phyloP scores from a whole-genome alignment of 2,888 invertebrate species.

The Nemoura dubitans region DNA sequence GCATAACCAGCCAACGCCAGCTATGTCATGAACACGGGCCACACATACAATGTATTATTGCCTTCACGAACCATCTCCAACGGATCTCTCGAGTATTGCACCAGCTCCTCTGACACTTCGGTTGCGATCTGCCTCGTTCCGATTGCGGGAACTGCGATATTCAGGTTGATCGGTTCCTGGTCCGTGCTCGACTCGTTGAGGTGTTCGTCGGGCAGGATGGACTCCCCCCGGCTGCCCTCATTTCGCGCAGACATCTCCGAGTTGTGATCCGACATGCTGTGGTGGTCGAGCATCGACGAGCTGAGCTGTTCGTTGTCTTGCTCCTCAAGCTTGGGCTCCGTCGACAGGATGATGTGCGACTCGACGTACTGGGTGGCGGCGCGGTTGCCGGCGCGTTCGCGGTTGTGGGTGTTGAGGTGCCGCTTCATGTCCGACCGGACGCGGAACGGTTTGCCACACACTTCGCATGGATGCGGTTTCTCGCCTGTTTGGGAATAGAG shows the following conservation, averaged over 20 bases:
- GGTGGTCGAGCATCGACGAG: constrained; percentile 15
- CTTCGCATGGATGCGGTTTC: constrained; percentile 77
- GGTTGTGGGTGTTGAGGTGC: constrained; percentile 76
- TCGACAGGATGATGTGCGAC: neutral
- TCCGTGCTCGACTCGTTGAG: constrained; percentile 49
- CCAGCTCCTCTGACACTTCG: constrained; percentile 53
- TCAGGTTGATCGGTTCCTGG: constrained; percentile 53
- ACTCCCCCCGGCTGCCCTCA: constrained; percentile 42
- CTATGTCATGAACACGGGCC: constrained; percentile 56
- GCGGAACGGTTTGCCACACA: constrained; percentile 84
- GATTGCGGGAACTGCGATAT: constrained; percentile 51
- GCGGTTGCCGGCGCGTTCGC: constrained; percentile 50
- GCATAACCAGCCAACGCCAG: neutral
- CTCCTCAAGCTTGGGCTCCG: constrained; percentile 29
- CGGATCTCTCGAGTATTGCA: constrained; percentile 57
- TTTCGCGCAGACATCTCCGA: constrained; percentile 48
- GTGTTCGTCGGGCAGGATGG: constrained; percentile 52
- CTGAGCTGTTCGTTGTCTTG: constrained; percentile 12
- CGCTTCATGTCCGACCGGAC: constrained; percentile 85
- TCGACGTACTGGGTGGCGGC: neutral
- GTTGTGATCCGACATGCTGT: constrained; percentile 44
- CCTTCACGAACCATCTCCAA: constrained; percentile 59
- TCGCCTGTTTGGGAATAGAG: constrained; percentile 65
- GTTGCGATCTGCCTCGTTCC: constrained; percentile 48
- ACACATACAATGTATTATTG: constrained; percentile 61